A percentile compares a stretch with the other conserved stretches of the same genome.
These are phyloP conservation scores for Buathra laborator DNA, from an alignment of 2,888 invertebrate species.

Conservation along the genomic window DNA sequence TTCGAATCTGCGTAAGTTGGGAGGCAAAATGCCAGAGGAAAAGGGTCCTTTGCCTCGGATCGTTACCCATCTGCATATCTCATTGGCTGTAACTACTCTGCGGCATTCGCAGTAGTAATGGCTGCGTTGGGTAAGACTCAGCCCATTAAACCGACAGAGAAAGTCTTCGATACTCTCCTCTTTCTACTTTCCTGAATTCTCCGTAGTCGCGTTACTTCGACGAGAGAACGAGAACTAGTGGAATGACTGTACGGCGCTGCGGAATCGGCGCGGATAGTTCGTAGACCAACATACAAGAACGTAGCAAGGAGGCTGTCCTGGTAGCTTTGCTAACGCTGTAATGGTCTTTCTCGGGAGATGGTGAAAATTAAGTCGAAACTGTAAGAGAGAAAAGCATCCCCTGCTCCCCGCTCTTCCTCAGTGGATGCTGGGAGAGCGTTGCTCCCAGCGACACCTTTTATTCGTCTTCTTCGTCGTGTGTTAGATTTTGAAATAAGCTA, in stretches of 20 bases:
- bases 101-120: conserved; percentile 55
- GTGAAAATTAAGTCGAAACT: conserved; percentile 82
- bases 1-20: background rate
- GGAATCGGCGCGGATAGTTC: too few relatives aligned
- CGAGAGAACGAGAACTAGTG: too few relatives aligned
- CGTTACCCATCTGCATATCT: conserved; percentile 40
- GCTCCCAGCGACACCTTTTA: conserved; percentile 80
- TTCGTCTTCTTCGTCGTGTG: conserved; percentile 74
- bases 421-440: conserved; percentile 63
- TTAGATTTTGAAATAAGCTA: conserved; percentile 82
- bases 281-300: too few relatives aligned
- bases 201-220: background rate
- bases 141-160: conserved; percentile 46
- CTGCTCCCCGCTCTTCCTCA: conserved; percentile 44
- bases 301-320: conserved; percentile 28
- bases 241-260: too few relatives aligned
- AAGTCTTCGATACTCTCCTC: conserved; percentile 39
- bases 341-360: conserved; percentile 69
- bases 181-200: background rate
- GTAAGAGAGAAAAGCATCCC: conserved; percentile 71
- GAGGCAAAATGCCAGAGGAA: conserved; percentile 58
- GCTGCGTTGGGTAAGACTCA: conserved; percentile 38
- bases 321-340: conserved; percentile 60
- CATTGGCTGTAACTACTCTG: conserved; percentile 58
- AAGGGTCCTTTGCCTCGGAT: conserved; percentile 28